phyloP scores from a whole-genome alignment of 2,797 vertebrate species.

The Spizella passerina region DNA sequence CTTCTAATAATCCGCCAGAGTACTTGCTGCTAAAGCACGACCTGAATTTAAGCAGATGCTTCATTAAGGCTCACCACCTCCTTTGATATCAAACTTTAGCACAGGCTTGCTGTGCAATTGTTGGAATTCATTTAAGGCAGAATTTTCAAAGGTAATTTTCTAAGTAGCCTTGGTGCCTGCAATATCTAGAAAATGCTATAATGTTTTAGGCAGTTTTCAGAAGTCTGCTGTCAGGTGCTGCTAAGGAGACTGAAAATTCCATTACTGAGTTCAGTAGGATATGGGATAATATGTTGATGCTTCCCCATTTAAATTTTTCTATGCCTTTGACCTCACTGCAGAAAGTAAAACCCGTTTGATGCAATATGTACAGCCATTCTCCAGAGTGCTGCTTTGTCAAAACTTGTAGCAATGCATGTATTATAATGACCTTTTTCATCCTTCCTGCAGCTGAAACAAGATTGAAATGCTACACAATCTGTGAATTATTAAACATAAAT shows the following conservation, averaged over 20 bases:
- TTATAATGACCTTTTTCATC: neutral
- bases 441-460: neutral
- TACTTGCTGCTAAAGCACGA: neutral
- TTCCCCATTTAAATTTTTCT: neutral
- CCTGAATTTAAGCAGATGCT: conserved; percentile 27
- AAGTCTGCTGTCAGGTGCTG: neutral
- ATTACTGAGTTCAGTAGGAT: neutral
- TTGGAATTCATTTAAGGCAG: neutral
- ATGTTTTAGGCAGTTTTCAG: neutral
- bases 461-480: neutral
- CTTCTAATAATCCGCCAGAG: neutral
- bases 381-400: neutral
- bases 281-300: neutral
- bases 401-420: neutral
- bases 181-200: neutral
- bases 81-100: conserved; percentile 5
- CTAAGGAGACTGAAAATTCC: neutral
- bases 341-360: neutral
- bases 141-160: neutral
- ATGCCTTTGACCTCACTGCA: neutral
- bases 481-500: neutral
- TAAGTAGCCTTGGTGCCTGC: neutral
- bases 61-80: conserved; percentile 7
- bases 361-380: neutral
- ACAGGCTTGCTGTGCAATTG: neutral